Conservation (phyloP, 2,888 invertebrate species). For the Diplolepis rosae region DNA sequence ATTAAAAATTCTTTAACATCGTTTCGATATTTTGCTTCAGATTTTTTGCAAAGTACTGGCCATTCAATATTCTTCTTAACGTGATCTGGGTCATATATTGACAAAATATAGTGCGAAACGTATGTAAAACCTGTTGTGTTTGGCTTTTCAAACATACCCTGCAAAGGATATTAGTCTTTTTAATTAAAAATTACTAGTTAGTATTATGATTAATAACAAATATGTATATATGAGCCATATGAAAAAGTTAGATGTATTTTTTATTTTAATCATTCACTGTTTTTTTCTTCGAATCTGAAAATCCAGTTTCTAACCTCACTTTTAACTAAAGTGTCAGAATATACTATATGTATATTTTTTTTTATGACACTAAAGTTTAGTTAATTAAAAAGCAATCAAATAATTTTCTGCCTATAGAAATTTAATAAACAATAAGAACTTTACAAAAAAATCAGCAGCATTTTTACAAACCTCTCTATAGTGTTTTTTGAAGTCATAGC, state of each 20-base stretch:
- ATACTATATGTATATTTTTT: neutral
- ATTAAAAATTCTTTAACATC: constrained; percentile 62
- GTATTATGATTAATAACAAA: too few species aligned
- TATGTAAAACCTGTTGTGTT: constrained; percentile 67
- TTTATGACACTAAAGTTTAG: neutral
- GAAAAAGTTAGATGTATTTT: neutral
- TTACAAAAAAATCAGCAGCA: constrained; percentile 4
- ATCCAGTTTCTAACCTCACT: neutral
- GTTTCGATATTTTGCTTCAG: constrained; percentile 65
- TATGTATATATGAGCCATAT: too few species aligned
- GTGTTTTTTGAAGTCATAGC: constrained; percentile 57
- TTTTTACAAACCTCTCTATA: constrained; percentile 23
- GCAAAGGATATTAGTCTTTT: constrained; percentile 28
- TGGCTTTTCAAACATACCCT: constrained; percentile 71
- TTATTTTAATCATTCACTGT: neutral
- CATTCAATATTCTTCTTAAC: constrained; percentile 62
- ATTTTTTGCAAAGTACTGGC: constrained; percentile 67
- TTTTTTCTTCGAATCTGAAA: neutral
- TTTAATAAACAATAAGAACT: neutral
- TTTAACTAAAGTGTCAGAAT: neutral
- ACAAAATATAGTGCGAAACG: constrained; percentile 64
- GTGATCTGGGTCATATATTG: constrained; percentile 61
- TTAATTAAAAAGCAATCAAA: neutral
- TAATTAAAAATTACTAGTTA: neutral
- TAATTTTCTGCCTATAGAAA: neutral